phyloP scores from a whole-genome alignment of 2,797 vertebrate species.

The Hemibagrus guttatus region DNA sequence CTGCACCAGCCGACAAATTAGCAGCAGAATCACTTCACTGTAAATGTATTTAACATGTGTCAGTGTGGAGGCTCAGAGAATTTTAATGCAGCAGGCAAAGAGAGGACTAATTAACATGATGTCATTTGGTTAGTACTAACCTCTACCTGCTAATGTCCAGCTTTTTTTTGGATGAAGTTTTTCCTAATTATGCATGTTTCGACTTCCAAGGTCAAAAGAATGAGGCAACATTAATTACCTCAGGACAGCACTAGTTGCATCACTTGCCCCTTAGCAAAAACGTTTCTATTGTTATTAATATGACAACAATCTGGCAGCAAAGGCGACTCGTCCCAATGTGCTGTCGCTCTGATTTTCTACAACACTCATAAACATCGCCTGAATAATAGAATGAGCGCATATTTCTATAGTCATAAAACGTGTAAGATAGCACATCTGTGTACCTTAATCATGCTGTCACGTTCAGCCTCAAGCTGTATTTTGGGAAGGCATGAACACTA shows the following conservation, averaged over 20 bases:
- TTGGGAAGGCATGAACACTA: constrained; percentile 25
- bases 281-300: constrained; percentile 35
- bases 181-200: constrained; percentile 2
- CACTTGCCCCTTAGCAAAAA: constrained; percentile 29
- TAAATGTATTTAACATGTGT: background rate
- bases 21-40: background rate
- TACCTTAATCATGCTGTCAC: constrained; percentile 31
- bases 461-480: constrained; percentile 36
- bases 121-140: background rate
- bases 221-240: constrained; percentile 19
- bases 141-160: background rate
- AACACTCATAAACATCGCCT: constrained; percentile 4
- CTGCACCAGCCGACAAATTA: background rate
- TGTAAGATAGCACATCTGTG: constrained; percentile 11
- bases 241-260: constrained; percentile 27
- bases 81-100: background rate
- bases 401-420: background rate
- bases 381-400: background rate
- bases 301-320: constrained; percentile 29
- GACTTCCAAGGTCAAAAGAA: background rate
- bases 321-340: constrained; percentile 7
- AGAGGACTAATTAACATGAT: constrained; percentile 5
- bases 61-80: background rate
- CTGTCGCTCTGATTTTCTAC: background rate
- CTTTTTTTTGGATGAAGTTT: constrained; percentile 9